Evolutionary conservation across 2,797 vertebrate genomes (phyloP), one percentile per base, ranked within the genome.

Genomic region (Eulemur mongoz): DNA sequence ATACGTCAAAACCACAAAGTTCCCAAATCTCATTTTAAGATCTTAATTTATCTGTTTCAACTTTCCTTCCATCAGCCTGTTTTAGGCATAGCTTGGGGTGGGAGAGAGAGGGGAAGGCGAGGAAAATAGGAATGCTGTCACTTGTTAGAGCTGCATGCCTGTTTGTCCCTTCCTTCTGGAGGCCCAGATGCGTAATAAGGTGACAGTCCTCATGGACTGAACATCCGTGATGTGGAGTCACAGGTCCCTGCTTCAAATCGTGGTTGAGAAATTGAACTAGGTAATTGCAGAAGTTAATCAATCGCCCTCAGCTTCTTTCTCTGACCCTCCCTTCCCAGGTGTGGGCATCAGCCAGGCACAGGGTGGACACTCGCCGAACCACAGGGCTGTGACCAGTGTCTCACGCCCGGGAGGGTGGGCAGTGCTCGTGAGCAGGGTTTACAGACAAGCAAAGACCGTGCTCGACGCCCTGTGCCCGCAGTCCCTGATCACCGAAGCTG

Each of bases 391-490:
- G 75, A 52, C 48, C 12, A 45, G 0, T 45, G 7, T 4, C 25
- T 27, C 7, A 11, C 14, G 3, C 79, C 61, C 5, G 1, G 32
- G 43, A 23, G 61, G 25, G 22, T 63, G n/a, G 32, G 12, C 85
- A 23, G 9, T 6, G 15, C 14, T 4, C 15, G 27, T 4, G 20
- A 90, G 32, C 15, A 4, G 8, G 1, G 12, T 15, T 35, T 30
- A 15, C 7, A 43, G 4, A 54, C 15, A 43, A 18, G 38, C 30
- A 73, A 32, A 45, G 38, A 57, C 7, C 2, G 13, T 2, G 17
- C 18, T 1, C 2, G n/a, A 43, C 3, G 4, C 4, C 6, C 7
- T 1, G 1, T 1, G 7, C 13, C 52, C 59, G 7, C 13, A 3
- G 20, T 14, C 17, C 25, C 61, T 32, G 7, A 4, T 45, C 40